These are phyloP conservation scores for Drosophila meridionalis DNA, from an alignment of 2,888 invertebrate genomes.

Conservation along the genomic window DNA sequence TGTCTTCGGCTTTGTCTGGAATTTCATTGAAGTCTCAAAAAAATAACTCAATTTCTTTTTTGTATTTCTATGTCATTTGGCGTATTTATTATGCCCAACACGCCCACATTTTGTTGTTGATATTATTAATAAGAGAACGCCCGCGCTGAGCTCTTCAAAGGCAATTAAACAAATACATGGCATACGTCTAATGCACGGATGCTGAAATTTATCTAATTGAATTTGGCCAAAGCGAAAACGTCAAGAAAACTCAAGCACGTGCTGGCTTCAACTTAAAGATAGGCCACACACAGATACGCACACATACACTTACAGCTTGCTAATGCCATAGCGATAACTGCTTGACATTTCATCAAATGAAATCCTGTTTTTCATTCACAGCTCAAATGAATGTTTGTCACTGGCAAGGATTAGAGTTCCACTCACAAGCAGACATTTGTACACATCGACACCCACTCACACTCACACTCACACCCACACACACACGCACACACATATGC, in stretches of 20 bases:
- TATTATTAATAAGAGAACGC: conserved; percentile 5
- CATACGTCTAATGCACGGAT: conserved; percentile 30
- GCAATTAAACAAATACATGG: conserved; percentile 61
- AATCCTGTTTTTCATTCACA: conserved; percentile 49
- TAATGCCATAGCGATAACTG: conserved; percentile 24
- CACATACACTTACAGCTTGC: not conserved
- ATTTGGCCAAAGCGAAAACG: conserved; percentile 25
- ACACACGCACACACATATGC: not conserved
- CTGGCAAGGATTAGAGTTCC: conserved; percentile 54
- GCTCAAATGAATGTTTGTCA: conserved; percentile 34
- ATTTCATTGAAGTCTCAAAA: conserved; percentile 53
- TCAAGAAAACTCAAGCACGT: conserved; percentile 15
- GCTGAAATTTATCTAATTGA: conserved; percentile 53
- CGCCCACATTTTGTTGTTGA: conserved; percentile 20
- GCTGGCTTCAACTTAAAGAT: conserved; percentile 31
- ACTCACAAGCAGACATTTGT: conserved; percentile 25
- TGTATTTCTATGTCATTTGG: conserved; percentile 14
- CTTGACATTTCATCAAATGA: conserved; percentile 61
- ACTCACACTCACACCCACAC: conserved; percentile 12
- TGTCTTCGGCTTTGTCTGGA: conserved; percentile 32
- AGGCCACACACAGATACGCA: not conserved
- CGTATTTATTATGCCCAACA: conserved; percentile 39
- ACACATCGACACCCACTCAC: conserved; percentile 6
- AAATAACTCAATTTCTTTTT: conserved; percentile 37
- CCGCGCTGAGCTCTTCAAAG: conserved; percentile 25